Evolutionary conservation across 1,140 invertebrate genomes (phyloP).

Genomic region (Magallana gigas): DNA sequence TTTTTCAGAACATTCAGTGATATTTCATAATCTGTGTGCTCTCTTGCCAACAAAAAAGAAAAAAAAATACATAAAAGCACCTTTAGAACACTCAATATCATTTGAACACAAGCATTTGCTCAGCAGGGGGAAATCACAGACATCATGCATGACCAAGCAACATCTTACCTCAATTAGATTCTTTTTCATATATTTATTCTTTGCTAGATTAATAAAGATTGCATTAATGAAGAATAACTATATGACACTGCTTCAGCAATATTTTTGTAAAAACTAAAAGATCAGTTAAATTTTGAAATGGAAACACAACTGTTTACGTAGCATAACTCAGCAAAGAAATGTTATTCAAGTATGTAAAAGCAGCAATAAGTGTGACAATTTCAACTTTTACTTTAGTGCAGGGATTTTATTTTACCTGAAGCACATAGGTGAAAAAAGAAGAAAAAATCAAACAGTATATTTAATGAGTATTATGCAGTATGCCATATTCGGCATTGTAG

Average conservation of each 20-base stretch:
- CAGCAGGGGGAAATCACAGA: neutral
- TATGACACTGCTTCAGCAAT: no score
- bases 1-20: neutral
- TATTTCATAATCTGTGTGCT: neutral
- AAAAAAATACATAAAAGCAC: conserved; percentile 19
- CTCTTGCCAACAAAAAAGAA: neutral
- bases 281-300: no score
- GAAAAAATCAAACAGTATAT: neutral
- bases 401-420: no score
- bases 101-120: conserved; percentile 11
- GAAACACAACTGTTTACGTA: no score
- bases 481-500: neutral
- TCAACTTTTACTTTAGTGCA: no score
- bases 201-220: neutral
- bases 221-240: neutral
- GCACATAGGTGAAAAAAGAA: no score
- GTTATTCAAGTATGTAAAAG: no score
- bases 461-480: conserved; percentile 2
- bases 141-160: neutral
- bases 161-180: neutral
- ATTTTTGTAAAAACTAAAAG: no score
- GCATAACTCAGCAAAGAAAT: no score
- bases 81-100: neutral
- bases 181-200: neutral
- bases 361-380: no score